Percentiles rank a stretch among this genome's conserved stretches.
These are phyloP conservation scores for Gobionotothen gibberifrons DNA, from an alignment of 2,797 vertebrate genomes.

Conservation along the genomic window DNA sequence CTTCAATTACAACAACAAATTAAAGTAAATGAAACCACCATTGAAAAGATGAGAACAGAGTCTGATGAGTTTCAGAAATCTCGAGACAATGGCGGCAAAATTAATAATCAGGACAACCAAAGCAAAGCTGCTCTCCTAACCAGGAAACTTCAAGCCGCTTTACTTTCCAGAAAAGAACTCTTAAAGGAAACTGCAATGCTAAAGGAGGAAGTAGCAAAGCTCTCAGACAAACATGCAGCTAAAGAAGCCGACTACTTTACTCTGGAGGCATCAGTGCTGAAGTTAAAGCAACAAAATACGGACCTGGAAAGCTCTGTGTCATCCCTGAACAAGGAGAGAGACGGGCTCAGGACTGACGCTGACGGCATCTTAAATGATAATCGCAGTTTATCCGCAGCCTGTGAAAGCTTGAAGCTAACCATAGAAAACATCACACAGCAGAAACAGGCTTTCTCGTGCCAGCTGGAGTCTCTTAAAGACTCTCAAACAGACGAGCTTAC, in stretches of 20 bases:
- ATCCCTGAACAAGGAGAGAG: constrained; percentile 67
- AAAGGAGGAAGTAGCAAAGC: constrained; percentile 78
- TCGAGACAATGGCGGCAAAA: constrained; percentile 62
- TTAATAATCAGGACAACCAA: constrained; percentile 65
- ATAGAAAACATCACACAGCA: constrained; percentile 92
- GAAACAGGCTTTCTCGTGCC: constrained; percentile 91
- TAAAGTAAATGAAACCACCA: constrained; percentile 58
- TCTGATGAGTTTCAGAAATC: constrained; percentile 71
- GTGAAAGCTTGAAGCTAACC: constrained; percentile 90
- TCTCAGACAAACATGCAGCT: constrained; percentile 73
- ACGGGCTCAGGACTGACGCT: constrained; percentile 72
- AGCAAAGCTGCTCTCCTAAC: constrained; percentile 79
- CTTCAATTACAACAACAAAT: constrained; percentile 76
- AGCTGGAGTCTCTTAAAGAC: constrained; percentile 90
- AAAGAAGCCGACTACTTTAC: constrained; percentile 64
- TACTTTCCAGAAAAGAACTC: constrained; percentile 89
- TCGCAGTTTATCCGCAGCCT: constrained; percentile 87
- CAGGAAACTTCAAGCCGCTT: constrained; percentile 89
- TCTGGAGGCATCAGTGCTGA: constrained; percentile 68
- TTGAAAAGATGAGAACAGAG: constrained; percentile 67
- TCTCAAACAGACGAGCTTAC: constrained; percentile 90
- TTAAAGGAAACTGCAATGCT: constrained; percentile 85
- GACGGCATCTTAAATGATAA: constrained; percentile 85
- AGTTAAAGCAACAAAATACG: constrained; percentile 72
- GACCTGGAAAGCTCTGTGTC: constrained; percentile 63